Evolutionary conservation across 2,797 vertebrate species (phyloP).

Genomic region (Glossophaga mutica): DNA sequence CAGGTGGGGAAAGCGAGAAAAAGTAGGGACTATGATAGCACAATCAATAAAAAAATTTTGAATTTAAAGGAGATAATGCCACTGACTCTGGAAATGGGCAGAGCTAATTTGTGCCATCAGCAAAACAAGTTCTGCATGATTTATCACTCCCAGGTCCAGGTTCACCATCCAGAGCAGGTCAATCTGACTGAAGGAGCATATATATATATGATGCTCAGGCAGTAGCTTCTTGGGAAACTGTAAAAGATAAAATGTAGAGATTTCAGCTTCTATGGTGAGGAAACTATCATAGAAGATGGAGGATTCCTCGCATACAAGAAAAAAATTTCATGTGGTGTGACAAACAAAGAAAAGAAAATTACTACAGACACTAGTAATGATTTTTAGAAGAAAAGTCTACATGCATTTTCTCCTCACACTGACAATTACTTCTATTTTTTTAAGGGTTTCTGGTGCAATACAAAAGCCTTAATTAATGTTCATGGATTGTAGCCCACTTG

Average conservation of each 20-base stretch:
- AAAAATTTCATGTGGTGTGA: background rate
- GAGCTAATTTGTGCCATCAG: background rate
- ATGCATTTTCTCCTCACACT: background rate
- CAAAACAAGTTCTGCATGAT: background rate
- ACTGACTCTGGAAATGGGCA: background rate
- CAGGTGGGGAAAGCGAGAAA: background rate
- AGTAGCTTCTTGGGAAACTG: background rate
- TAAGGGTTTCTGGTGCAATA: constrained; percentile 11
- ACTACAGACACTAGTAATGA: background rate
- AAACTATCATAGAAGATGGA: background rate
- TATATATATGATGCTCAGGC: background rate
- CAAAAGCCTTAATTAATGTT: constrained; percentile 53
- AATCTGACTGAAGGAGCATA: background rate
- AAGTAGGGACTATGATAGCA: background rate
- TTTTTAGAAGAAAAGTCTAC: background rate
- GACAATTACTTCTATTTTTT: constrained; percentile 30
- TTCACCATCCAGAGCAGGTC: background rate
- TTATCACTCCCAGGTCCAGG: background rate
- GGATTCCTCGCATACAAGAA: background rate
- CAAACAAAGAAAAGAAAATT: background rate
- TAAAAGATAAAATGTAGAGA: background rate
- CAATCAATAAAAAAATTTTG: background rate
- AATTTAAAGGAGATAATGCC: background rate
- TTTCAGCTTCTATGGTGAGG: background rate
- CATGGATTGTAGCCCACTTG: background rate